These are phyloP conservation scores for Cotesia glomerata DNA, from an alignment of 1,140 invertebrate genomes.

Conservation along the genomic window DNA sequence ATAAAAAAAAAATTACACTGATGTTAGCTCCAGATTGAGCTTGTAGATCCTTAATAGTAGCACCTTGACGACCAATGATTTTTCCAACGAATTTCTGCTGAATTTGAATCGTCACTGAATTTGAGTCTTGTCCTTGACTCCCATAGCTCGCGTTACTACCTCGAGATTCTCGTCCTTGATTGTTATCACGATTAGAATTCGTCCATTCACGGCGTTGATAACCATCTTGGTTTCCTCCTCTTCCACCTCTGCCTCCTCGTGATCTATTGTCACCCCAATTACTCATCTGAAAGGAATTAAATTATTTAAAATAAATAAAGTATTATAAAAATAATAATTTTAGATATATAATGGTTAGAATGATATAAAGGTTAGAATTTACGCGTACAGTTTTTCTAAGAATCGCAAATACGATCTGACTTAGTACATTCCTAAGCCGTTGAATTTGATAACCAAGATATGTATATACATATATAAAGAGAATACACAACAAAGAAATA, in stretches of 20 bases:
- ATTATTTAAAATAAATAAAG: too few species aligned
- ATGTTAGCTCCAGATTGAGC: slow-evolving; percentile 14
- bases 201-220: background rate
- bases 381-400: too few species aligned
- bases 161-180: slow-evolving; percentile 6
- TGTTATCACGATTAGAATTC: background rate
- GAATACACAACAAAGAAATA: too few species aligned
- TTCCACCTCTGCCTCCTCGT: background rate
- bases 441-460: too few species aligned
- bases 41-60: slow-evolving; percentile 16
- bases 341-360: too few species aligned
- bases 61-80: slow-evolving; percentile 22
- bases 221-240: background rate
- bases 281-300: too few species aligned
- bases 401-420: too few species aligned
- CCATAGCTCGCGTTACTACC: slow-evolving; percentile 6
- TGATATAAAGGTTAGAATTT: too few species aligned
- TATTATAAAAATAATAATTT: too few species aligned
- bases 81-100: slow-evolving; percentile 3
- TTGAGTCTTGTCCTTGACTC: background rate
- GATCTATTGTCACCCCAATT: too few species aligned
- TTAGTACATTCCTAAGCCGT: too few species aligned
- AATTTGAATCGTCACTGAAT: background rate
- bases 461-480: too few species aligned
- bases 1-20: background rate